Evolutionary conservation across 2,888 invertebrate genomes (phyloP), one percentile per base, ranked within the genome.

Genomic region (Megaustenia siamemsis): DNA sequence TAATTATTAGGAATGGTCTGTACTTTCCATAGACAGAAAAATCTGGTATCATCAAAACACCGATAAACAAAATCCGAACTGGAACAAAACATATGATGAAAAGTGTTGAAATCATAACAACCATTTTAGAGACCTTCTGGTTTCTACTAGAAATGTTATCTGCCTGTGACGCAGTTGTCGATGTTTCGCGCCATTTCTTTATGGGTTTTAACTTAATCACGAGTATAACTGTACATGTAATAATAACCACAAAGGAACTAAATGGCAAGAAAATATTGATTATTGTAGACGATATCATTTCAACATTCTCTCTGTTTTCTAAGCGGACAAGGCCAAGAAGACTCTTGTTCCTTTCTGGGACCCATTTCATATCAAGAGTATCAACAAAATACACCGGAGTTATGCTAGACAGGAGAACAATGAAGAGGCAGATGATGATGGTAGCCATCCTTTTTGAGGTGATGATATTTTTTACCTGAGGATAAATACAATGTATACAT

Each of bases 121-220:
- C 77, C 77, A 77, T 77, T 77, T 77, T 77, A 8, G 35, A 18
- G 3, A 77, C 60, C 24, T 28, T 77, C 32, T 77, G 56, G 38
- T 77, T 60, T 1, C 77, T 35, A 15, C 8, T 77, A 15, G 56
- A 56, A 24, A 60, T 18, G 1, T 18, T 35, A 21, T 77, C 56
- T 4, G 5, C 6, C 3, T 77, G 53, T 10, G 28, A 1, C 4
- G 10, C n/a, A 4, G 38, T 40, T 24, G 69, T 40, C 1, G 77
- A 77, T 28, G 24, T 38, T n/a, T 60, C 24, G 0, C 77, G 35
- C 77, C 77, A 77, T 77, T 60, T 77, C 32, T 56, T 38, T 18
- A 49, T n/a, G 28, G 6, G 45, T 24, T 28, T 24, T 15, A 73
- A 35, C 18, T 45, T 73, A 40, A 73, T 10, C 4, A 43, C 73